A percentile compares a stretch with the other conserved stretches of the same genome.
phyloP scores from a whole-genome alignment of 2,888 invertebrate species.

The Pasiphila rectangulata region DNA sequence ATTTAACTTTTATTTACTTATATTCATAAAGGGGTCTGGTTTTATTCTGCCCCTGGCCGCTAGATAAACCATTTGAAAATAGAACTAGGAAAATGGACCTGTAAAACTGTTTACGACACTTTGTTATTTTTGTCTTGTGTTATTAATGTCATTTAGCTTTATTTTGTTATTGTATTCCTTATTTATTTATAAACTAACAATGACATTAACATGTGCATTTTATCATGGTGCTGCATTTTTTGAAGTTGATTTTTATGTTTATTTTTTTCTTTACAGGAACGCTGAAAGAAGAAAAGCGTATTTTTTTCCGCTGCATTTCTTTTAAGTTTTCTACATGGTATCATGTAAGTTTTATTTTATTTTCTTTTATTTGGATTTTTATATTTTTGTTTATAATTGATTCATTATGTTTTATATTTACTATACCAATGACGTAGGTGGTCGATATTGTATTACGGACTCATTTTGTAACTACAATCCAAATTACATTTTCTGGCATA shows the following conservation, averaged over 20 bases:
- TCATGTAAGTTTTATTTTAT: constrained; percentile 73
- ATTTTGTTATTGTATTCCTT: constrained; percentile 6
- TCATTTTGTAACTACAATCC: no score
- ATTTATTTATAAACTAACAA: neutral
- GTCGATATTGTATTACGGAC: no score
- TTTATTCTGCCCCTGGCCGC: constrained; percentile 30
- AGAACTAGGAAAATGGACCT: constrained; percentile 55
- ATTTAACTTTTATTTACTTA: no score
- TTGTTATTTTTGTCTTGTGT: no score
- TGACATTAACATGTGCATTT: no score
- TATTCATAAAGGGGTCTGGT: constrained; percentile 12
- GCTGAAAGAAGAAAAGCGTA: constrained; percentile 43
- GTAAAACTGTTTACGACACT: constrained; percentile 33
- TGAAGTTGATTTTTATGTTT: constrained; percentile 40
- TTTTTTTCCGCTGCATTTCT: constrained; percentile 55
- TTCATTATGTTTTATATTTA: no score
- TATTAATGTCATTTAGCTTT: no score
- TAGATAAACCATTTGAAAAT: constrained; percentile 66
- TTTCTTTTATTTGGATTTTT: no score
- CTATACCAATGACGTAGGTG: no score
- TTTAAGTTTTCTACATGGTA: constrained; percentile 76
- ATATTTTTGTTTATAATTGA: no score
- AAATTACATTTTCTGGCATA: no score
- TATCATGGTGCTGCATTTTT: no score
- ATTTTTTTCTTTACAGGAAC: constrained; percentile 68